phyloP scores from a whole-genome alignment of 2,888 invertebrate species.

The Euproctis similis region DNA sequence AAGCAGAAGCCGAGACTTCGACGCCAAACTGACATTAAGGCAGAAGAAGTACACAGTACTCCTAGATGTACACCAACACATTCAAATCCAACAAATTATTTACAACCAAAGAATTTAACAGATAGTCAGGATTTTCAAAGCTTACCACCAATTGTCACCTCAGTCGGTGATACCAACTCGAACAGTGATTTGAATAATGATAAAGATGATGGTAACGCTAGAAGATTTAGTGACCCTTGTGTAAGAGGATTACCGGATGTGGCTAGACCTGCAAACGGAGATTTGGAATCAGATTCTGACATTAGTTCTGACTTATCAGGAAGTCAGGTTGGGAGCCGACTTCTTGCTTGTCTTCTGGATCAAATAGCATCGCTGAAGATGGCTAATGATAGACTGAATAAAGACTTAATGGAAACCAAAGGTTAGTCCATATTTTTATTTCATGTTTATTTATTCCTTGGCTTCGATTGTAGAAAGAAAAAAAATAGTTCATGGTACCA shows the following conservation, averaged over 20 bases:
- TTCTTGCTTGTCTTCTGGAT: slow-evolving; percentile 80
- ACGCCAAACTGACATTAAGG: slow-evolving; percentile 43
- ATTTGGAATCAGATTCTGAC: slow-evolving; percentile 70
- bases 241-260: slow-evolving; percentile 67
- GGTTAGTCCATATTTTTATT: too few species aligned
- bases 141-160: slow-evolving; percentile 81
- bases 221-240: slow-evolving; percentile 82
- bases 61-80: slow-evolving; percentile 27
- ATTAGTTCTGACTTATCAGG: slow-evolving; percentile 71
- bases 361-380: slow-evolving; percentile 83
- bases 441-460: too few species aligned
- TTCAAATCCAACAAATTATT: slow-evolving; percentile 38
- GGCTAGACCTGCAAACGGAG: slow-evolving; percentile 59
- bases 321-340: slow-evolving; percentile 73
- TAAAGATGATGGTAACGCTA: slow-evolving; percentile 69
- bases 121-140: slow-evolving; percentile 78
- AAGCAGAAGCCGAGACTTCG: slow-evolving; percentile 52
- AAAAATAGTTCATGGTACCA: too few species aligned
- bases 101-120: slow-evolving; percentile 57
- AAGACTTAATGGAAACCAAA: slow-evolving; percentile 84
- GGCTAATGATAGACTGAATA: slow-evolving; percentile 83
- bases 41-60: slow-evolving; percentile 46
- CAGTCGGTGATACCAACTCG: slow-evolving; percentile 64
- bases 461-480: too few species aligned
- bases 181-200: slow-evolving; percentile 69